A percentile compares a stretch with the other conserved stretches of the same genome.
phyloP scores from a whole-genome alignment of 2,113 vertebrate species.

The Labrus mixtus region DNA sequence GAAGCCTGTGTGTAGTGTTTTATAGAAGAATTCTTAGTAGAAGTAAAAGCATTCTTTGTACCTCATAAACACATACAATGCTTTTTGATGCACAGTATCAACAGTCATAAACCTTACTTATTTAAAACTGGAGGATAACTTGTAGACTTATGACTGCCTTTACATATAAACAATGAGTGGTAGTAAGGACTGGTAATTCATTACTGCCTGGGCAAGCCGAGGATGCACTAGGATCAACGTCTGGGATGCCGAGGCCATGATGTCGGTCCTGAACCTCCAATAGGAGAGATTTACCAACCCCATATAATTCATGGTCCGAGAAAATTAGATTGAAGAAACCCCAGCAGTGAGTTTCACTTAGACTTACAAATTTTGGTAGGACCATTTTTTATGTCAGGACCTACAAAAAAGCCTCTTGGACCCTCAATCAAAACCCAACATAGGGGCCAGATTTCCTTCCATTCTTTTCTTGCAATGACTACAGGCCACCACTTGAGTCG shows the following conservation, averaged over 20 bases:
- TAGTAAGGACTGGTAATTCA: conserved; percentile 42
- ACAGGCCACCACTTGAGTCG: too few relatives aligned
- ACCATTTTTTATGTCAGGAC: background rate
- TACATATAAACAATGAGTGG: too few relatives aligned
- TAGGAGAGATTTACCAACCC: background rate
- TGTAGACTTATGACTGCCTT: too few relatives aligned
- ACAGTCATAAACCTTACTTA: background rate
- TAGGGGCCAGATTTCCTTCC: too few relatives aligned
- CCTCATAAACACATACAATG: background rate
- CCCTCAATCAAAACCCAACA: too few relatives aligned
- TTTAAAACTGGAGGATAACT: too few relatives aligned
- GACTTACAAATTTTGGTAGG: too few relatives aligned
- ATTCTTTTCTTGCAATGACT: too few relatives aligned
- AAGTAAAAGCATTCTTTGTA: background rate
- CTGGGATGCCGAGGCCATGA: conserved; percentile 17
- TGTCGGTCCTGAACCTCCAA: conserved; percentile 11
- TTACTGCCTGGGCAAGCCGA: conserved; percentile 51
- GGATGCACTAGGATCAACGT: conserved; percentile 6
- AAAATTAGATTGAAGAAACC: background rate
- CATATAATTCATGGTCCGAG: background rate
- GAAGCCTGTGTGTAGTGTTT: background rate
- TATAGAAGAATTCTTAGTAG: background rate
- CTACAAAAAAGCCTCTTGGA: too few relatives aligned
- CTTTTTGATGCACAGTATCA: background rate
- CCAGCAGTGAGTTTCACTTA: too few relatives aligned